Evolutionary conservation across 2,113 vertebrate genomes (phyloP).

Genomic region (Bombycilla garrulus): DNA sequence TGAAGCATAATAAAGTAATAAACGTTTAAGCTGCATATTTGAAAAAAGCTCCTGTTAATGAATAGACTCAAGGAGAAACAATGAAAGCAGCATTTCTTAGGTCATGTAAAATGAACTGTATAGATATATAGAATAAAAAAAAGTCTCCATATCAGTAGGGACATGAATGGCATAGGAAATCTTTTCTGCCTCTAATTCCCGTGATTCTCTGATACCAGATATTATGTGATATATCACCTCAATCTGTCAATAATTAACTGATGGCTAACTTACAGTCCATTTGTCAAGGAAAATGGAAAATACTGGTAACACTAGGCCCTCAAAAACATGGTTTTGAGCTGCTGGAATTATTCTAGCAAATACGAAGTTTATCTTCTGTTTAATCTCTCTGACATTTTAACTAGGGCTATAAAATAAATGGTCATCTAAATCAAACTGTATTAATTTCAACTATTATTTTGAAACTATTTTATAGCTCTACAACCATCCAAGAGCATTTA

Average conservation of each 20-base stretch:
- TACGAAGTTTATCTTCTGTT: constrained; percentile 47
- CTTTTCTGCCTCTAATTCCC: neutral
- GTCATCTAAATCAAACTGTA: constrained; percentile 49
- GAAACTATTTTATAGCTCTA: neutral
- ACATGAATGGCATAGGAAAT: neutral
- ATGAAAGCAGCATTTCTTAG: neutral
- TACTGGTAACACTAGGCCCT: neutral
- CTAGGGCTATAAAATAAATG: constrained; percentile 29
- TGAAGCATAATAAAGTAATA: constrained; percentile 37
- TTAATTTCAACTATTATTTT: constrained; percentile 56
- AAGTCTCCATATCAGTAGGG: neutral
- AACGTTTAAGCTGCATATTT: neutral
- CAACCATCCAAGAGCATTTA: neutral
- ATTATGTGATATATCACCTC: neutral
- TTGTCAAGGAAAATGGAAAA: neutral
- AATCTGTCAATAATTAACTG: neutral
- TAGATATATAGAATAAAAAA: neutral
- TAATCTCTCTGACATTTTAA: constrained; percentile 46
- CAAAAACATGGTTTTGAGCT: neutral
- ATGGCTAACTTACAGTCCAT: neutral
- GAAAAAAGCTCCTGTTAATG: neutral
- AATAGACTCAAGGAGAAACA: neutral
- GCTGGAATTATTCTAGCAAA: neutral
- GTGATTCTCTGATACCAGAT: neutral
- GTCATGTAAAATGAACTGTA: neutral